Evolutionary conservation across 2,888 invertebrate genomes (phyloP), one percentile per base, ranked within the genome.

Genomic region (Microdon myrmicae): DNA sequence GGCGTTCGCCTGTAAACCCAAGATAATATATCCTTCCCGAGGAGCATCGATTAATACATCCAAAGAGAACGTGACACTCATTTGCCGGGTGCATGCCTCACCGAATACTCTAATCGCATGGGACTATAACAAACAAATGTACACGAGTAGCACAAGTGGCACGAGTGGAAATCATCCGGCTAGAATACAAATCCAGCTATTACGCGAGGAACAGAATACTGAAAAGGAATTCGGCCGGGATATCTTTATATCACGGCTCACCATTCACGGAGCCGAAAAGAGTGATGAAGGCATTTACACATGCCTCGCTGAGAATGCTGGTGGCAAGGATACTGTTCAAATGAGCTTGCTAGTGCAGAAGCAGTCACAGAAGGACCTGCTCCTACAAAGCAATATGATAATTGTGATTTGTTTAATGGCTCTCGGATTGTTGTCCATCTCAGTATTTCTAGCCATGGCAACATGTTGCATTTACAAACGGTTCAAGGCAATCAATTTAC

Each of bases 1-100:
- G 32, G 87, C 90, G 48, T 93, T 93, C 73, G 93, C 93, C 9
- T 94, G 94, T 76, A 83, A 85, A 68, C 94, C 93, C 0, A 85
- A 85, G 71, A 90, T 93, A 60, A 77, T 87, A 2, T 86, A 86
- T 69, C 88, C 88, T 3, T 79, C 85, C 0, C 79, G 82, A 0
- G 75, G 76, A 2, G 84, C 85, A 7, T 84, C 84, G 7, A 75
- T 89, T 6, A 84, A 87, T 68, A 85, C 87, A 4, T 83, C 83
- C 8, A 87, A 87, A 51, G 83, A 84, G 31, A 87, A 88, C 71
- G 84, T 89, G 4, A 90, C 90, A 0, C 79, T 93, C 12, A 83
- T 85, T 23, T 94, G 93, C 74, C 86, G 86, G 69, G 90, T 90
- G 0, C 82, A 84, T 32, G 92, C 91, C 1, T 87, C 88, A 39